Conservation (phyloP, 2,888 invertebrate genomes). For the Epicampocera succincta region DNA sequence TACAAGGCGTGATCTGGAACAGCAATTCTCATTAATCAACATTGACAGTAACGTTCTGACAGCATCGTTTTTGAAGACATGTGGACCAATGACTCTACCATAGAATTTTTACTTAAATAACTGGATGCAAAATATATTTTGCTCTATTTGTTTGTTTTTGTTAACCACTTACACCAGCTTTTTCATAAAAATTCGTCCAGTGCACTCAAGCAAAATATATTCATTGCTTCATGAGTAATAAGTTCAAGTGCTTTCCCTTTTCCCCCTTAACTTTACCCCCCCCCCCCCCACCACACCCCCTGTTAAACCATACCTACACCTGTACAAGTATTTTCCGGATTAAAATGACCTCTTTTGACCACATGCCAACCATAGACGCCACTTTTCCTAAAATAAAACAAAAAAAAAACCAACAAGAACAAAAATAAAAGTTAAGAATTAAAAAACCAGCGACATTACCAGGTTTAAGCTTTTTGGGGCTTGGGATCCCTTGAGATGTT, state of each 20-base stretch:
- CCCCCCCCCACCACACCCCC: not conserved
- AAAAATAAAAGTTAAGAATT: slow-evolving; percentile 8
- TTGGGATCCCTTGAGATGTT: slow-evolving; percentile 62
- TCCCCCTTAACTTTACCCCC: not conserved
- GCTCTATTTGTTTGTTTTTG: too few relatives aligned
- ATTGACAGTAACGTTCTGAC: too few relatives aligned
- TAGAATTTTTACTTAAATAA: too few relatives aligned
- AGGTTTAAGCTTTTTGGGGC: slow-evolving; percentile 55
- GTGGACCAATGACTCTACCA: too few relatives aligned
- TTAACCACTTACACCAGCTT: too few relatives aligned
- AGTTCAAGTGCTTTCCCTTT: slow-evolving; percentile 51
- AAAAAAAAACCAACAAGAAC: not conserved
- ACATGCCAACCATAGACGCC: slow-evolving; percentile 64
- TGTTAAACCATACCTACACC: not conserved
- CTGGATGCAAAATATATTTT: too few relatives aligned
- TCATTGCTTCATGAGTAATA: slow-evolving; percentile 49
- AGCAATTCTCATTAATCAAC: too few relatives aligned
- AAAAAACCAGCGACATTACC: slow-evolving; percentile 37
- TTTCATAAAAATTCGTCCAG: slow-evolving; percentile 9
- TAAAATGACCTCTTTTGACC: slow-evolving; percentile 66
- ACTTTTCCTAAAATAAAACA: slow-evolving; percentile 50
- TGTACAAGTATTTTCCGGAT: slow-evolving; percentile 24
- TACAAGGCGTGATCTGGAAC: too few relatives aligned
- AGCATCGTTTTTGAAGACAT: too few relatives aligned
- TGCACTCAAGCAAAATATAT: not conserved